Base-by-base conservation (phyloP, 2,797 vertebrate genomes). In the Microctenopoma steveboyesi region DNA sequence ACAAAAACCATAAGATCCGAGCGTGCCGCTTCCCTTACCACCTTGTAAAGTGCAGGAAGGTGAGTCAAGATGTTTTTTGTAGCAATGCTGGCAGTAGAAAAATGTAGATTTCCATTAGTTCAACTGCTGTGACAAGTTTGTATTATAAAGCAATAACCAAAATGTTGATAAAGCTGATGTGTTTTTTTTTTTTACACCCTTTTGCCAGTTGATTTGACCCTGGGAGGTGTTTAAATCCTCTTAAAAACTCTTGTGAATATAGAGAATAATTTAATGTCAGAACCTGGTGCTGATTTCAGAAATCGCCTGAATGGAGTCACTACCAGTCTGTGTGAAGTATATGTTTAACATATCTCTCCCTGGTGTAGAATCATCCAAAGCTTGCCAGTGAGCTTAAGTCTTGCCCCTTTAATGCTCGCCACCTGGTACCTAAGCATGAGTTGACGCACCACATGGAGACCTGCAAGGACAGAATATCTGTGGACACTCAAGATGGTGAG, bases 391-490 rank as follows among this genome's bases (percentile, higher is more conserved):
- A 95, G 72, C 82, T 97, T 15, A 95, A 93, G 74, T 94, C 95
- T 1, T 97, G 96, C 72, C 96, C 96, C 1, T 98, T 93, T 62
- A 97, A 97, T 68, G 96, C 96, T 60, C 92, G 94, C 47, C 96
- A 98, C 81, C 85, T 96, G 63, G 80, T 98, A 25, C 93, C 89
- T 4, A 91, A 85, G 39, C 82, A 93, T 1, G 93, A 97, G 82
- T 89, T 97, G 69, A 85, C 81, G 1, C 79, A 76, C 74, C 96
- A 98, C 64, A 94, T 89, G 5, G 89, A 93, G 40, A 94, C 89
- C 79, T 98, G 96, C 9, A 90, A 89, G 43, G 86, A 97, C 80
- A 64, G 86, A 28, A 51, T 49, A 1, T 15, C 58, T 10, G 15
- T 90, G 47, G 46, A 62, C 4, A 0, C 40, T 3, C 81, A 80